Conservation (phyloP, 2,113 vertebrate genomes). For the Empidonax alnorum region DNA sequence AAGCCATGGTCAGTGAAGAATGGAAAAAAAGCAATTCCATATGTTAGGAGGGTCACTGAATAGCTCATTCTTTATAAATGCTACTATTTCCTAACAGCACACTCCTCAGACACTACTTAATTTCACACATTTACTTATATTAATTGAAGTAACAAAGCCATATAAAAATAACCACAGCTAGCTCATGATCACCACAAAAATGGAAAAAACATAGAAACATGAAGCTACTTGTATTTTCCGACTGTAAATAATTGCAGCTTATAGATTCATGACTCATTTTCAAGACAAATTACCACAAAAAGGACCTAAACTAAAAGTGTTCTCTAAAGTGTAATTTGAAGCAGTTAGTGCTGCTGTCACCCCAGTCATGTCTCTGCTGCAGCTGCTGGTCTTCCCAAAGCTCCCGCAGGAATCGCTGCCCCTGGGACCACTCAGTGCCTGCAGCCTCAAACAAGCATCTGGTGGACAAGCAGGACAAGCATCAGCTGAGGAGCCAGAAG, state of each 20-base stretch:
- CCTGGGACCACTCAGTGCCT: background rate
- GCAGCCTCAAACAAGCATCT: background rate
- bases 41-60: background rate
- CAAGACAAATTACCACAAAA: background rate
- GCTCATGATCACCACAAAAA: background rate
- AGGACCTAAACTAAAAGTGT: background rate
- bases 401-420: background rate
- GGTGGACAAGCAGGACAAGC: background rate
- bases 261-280: background rate
- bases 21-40: background rate
- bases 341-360: background rate
- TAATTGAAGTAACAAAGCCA: background rate
- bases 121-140: background rate
- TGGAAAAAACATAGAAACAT: background rate
- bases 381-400: background rate
- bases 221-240: background rate
- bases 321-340: background rate
- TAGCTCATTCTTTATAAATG: background rate
- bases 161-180: background rate
- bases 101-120: background rate
- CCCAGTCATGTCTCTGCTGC: background rate
- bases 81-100: background rate
- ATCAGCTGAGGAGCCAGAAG: background rate
- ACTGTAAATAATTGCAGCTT: background rate
- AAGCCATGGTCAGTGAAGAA: background rate